phyloP scores from a whole-genome alignment of 2,888 invertebrate genomes.

The Ochropleura leucogaster region DNA sequence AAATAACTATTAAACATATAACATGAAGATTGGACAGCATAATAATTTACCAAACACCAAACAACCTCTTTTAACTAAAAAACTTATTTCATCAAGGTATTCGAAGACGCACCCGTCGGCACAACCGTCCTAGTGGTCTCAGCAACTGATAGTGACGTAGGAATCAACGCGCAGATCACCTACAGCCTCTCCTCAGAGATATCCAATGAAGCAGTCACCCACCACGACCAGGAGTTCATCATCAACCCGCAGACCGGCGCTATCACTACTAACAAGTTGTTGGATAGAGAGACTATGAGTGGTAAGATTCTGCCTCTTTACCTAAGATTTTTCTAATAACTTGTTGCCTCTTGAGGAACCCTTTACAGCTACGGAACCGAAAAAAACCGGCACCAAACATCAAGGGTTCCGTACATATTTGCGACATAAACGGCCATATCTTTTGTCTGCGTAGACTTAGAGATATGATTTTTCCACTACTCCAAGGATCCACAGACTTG shows the following conservation, averaged over 20 bases:
- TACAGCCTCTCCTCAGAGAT: conserved; percentile 92
- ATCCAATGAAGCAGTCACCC: conserved; percentile 92
- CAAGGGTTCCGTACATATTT: too few species aligned
- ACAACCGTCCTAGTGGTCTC: conserved; percentile 97
- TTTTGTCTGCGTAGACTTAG: too few species aligned
- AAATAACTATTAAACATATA: neutral
- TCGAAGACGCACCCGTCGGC: conserved; percentile 98
- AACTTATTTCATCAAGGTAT: conserved; percentile 88
- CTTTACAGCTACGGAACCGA: neutral
- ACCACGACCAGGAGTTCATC: conserved; percentile 93
- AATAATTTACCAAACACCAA: neutral
- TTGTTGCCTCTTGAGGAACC: neutral
- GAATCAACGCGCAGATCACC: conserved; percentile 97
- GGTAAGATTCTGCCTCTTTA: conserved; percentile 75
- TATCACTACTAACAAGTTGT: conserved; percentile 95
- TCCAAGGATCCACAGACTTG: too few species aligned
- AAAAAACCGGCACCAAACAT: too few species aligned
- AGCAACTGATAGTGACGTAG: conserved; percentile 98
- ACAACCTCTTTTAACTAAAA: neutral
- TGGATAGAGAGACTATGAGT: conserved; percentile 96
- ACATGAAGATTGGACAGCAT: neutral
- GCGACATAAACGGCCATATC: too few species aligned
- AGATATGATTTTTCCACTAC: too few species aligned
- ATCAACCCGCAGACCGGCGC: conserved; percentile 98
- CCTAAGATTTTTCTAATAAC: neutral